Evolutionary conservation across 2,797 vertebrate genomes (phyloP), one percentile per base, ranked within the genome.

Genomic region (Todus mexicanus): DNA sequence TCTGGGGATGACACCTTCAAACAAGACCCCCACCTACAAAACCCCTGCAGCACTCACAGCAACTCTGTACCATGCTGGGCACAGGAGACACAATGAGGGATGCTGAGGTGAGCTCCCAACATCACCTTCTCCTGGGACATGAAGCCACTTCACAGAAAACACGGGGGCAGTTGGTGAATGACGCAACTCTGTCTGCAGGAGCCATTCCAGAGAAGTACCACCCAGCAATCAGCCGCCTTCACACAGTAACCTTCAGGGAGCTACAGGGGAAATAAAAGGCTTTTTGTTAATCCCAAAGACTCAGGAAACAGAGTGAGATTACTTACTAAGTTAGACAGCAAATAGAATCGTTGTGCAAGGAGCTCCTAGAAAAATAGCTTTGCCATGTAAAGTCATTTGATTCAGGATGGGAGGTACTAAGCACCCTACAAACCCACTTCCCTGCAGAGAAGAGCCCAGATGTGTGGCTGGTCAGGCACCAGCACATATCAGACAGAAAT

Each of bases 141-240:
- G 6, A n/a, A 27, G 3, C 20, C 70, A 71, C 43, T 73, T 69
- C 7, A 5, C 15, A 79, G 86, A 53, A 57, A 71, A 48, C 18
- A 22, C 2, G 10, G 77, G 75, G 54, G 60, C 78, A 92, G 38
- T 26, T 61, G 68, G 79, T 38, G 84, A 95, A 97, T 97, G 97
- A 94, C 0, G 77, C 94, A 96, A 93, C 70, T 96, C 96, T 97
- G 97, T 98, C 96, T 86, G 95, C 97, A 98, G 96, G 95, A 98
- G 89, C 84, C 89, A 97, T 97, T 97, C 97, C 97, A 94, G 96
- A 96, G 94, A 97, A 96, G 93, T 83, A 90, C 98, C 98, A 97
- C 97, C 91, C 98, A 98, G 98, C 98, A 98, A 98, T 98, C 91
- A 81, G 54, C 72, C 47, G 17, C 90, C 64, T 91, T 76, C 93